Conservation (phyloP, 1,140 invertebrate species). For the Drosophila jambulina region DNA sequence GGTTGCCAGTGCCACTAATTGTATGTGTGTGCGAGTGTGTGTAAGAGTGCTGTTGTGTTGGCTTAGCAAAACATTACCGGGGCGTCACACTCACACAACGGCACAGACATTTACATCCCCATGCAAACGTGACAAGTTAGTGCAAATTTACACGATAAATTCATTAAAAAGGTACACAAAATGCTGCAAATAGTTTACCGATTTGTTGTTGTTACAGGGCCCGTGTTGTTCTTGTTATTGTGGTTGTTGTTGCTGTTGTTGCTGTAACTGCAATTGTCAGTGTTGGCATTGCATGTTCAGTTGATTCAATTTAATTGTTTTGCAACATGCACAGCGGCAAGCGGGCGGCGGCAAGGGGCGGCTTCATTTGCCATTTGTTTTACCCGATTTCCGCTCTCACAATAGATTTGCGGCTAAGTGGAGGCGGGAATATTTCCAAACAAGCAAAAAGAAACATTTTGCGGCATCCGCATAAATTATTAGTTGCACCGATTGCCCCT, state of each 20-base stretch:
- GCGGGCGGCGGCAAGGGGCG: background rate
- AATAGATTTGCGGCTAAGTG: slow-evolving; percentile 37
- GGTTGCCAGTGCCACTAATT: slow-evolving; percentile 9
- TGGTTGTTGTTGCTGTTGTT: slow-evolving; percentile 15
- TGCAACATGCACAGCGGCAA: slow-evolving; percentile 54
- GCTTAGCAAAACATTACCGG: slow-evolving; percentile 54
- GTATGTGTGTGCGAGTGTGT: slow-evolving; percentile 26
- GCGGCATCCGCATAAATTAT: slow-evolving; percentile 54
- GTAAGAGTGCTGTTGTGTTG: slow-evolving; percentile 17
- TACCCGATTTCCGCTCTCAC: slow-evolving; percentile 20
- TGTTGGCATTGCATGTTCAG: slow-evolving; percentile 64
- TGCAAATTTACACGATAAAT: slow-evolving; percentile 79
- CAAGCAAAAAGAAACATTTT: slow-evolving; percentile 49
- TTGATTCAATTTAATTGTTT: slow-evolving; percentile 77
- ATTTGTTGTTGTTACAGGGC: slow-evolving; percentile 28
- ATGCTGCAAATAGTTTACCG: slow-evolving; percentile 60
- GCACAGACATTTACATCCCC: background rate
- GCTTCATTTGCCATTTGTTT: slow-evolving; percentile 35
- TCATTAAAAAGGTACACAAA: slow-evolving; percentile 82
- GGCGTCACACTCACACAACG: slow-evolving; percentile 27
- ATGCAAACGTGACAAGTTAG: slow-evolving; percentile 56
- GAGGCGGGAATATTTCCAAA: slow-evolving; percentile 25
- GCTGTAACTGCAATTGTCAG: slow-evolving; percentile 31
- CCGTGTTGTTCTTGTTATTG: slow-evolving; percentile 2
- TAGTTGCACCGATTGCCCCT: slow-evolving; percentile 22